These are phyloP conservation scores for Sphaerophoria rueppellii DNA, from an alignment of 2,888 invertebrate species.

Conservation along the genomic window DNA sequence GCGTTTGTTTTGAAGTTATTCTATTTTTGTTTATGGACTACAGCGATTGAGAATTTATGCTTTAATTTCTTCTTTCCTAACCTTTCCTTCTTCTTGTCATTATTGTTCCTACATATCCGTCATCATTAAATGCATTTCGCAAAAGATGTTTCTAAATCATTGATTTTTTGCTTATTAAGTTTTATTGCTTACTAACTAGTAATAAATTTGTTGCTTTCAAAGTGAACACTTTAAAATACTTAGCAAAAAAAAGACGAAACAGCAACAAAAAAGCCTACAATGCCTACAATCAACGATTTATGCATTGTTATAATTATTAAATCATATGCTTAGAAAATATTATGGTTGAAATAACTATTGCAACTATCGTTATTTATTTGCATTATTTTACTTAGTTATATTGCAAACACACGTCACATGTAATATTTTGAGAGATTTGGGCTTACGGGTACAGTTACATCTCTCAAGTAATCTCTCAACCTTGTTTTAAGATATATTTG, in stretches of 20 bases:
- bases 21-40: slow-evolving; percentile 46
- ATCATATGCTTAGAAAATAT: slow-evolving; percentile 1
- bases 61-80: slow-evolving; percentile 12
- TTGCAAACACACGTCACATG: slow-evolving; percentile 72
- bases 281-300: neutral
- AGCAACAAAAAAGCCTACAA: slow-evolving; percentile 17
- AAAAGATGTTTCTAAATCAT: slow-evolving; percentile 24
- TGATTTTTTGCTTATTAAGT: slow-evolving; percentile 34
- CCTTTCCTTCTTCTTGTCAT: slow-evolving; percentile 12
- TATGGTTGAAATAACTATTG: slow-evolving; percentile 42
- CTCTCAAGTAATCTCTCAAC: slow-evolving; percentile 18
- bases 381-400: slow-evolving; percentile 28
- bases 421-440: slow-evolving; percentile 25
- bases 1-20: slow-evolving; percentile 11
- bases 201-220: slow-evolving; percentile 30
- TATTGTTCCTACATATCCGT: slow-evolving; percentile 25
- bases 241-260: slow-evolving; percentile 40
- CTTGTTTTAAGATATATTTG: slow-evolving; percentile 9
- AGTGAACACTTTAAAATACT: neutral
- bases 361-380: slow-evolving; percentile 44
- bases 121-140: slow-evolving; percentile 40
- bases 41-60: slow-evolving; percentile 37
- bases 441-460: neutral
- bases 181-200: slow-evolving; percentile 55
- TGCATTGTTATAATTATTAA: slow-evolving; percentile 20